Percentiles rank a stretch among this genome's conserved stretches.
phyloP scores from a whole-genome alignment of 2,797 vertebrate species.

The Enteromius viviparus region DNA sequence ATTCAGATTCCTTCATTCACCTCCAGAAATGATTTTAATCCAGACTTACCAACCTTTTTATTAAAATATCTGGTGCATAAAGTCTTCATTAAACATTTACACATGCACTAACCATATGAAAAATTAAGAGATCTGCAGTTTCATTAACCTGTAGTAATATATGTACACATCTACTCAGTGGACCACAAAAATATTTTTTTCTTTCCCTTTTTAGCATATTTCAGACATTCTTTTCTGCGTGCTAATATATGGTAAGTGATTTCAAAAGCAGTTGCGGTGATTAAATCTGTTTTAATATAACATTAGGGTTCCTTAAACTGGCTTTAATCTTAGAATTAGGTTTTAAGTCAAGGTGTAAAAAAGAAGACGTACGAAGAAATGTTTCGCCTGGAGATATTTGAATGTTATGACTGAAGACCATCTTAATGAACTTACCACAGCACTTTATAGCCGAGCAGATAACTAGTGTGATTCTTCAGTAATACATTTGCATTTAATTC shows the following conservation, averaged over 20 bases:
- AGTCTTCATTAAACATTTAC: conserved; percentile 82
- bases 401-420: conserved; percentile 52
- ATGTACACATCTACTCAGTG: conserved; percentile 70
- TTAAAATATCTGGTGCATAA: conserved; percentile 80
- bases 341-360: conserved; percentile 74
- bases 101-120: conserved; percentile 80
- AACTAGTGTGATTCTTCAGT: conserved; percentile 44
- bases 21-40: conserved; percentile 72
- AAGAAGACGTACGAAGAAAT: conserved; percentile 47
- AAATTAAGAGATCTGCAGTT: conserved; percentile 82
- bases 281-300: conserved; percentile 82
- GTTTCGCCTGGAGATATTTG: conserved; percentile 76
- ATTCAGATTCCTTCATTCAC: neutral
- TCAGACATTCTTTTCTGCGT: conserved; percentile 75
- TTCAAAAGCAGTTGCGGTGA: conserved; percentile 69
- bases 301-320: conserved; percentile 82
- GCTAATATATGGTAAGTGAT: conserved; percentile 78
- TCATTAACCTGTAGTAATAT: conserved; percentile 82
- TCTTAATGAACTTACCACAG: conserved; percentile 55
- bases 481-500: conserved; percentile 57
- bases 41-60: conserved; percentile 80
- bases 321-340: conserved; percentile 79
- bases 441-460: conserved; percentile 44
- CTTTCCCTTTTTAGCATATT: conserved; percentile 74
- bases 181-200: conserved; percentile 64